Percentiles rank a stretch among this genome's conserved stretches.
phyloP scores from a whole-genome alignment of 2,888 invertebrate genomes.

The Bursaphelenchus okinawaensis region DNA sequence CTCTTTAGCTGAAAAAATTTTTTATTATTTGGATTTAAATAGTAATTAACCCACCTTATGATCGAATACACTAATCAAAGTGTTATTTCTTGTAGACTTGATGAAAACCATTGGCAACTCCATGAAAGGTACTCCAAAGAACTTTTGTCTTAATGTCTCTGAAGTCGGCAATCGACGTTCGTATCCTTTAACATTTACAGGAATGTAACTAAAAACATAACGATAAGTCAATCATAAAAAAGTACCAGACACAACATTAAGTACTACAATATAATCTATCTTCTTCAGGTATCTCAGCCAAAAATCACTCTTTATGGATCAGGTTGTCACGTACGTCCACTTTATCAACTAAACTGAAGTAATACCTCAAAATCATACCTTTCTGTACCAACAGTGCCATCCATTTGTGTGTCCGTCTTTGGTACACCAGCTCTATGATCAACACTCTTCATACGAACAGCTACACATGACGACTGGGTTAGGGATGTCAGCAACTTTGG shows the following conservation, averaged over 20 bases:
- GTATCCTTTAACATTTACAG: conserved; percentile 40
- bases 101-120: conserved; percentile 79
- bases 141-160: conserved; percentile 45
- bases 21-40: not conserved
- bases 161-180: conserved; percentile 45
- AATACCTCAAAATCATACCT: conserved; percentile 1
- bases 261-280: no score
- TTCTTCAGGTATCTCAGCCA: no score
- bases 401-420: conserved; percentile 11
- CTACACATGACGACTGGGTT: not conserved
- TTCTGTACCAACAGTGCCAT: conserved; percentile 14
- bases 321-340: no score
- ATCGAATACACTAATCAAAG: conserved; percentile 74
- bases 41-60: conserved; percentile 58
- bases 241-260: no score
- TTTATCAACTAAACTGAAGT: no score
- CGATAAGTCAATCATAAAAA: no score
- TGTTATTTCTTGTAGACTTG: conserved; percentile 78
- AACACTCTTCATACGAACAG: conserved; percentile 2
- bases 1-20: conserved; percentile 13
- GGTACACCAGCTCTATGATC: conserved; percentile 1
- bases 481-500: not conserved
- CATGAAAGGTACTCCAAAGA: conserved; percentile 43
- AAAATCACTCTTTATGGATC: no score
- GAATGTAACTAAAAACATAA: conserved; percentile 24